Evolutionary conservation across 2,888 invertebrate species (phyloP), one percentile per base, ranked within the genome.

Genomic region (Litoditis marina): DNA sequence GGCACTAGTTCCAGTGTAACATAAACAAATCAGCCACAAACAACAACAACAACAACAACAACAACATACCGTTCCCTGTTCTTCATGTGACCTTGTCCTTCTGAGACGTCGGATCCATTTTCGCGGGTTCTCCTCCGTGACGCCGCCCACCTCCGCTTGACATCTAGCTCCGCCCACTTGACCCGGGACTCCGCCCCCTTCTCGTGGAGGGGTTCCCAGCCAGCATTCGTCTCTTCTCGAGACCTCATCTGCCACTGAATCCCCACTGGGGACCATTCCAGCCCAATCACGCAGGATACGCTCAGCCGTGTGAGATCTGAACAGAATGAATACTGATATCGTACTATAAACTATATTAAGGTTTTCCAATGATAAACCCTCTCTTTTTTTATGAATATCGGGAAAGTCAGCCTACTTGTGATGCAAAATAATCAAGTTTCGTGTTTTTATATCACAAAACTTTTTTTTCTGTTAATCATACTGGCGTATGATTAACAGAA

Each of bases 161-260:
- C 46, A 16, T n/a, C n/a, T n/a, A 13, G 25, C 34, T 8, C 19
- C 50, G 13, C 50, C 57, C 32, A 5, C 30, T 22, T 32, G 19
- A 34, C 32, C 4, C 6, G 2, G 22, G 3, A 19, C 4, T 34
- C 34, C 16, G 62, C 57, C 63, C 44, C 46, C 50, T 42, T 70
- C 65, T 56, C 70, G 66, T 1, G 73, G 70, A n/a, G 70, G 70
- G 16, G 70, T 70, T 25, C 69, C 74, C 31, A 68, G 56, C 63
- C 69, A 66, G 27, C 56, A 47, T 5, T 47, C 55, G 16, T 44
- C 53, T 25, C 31, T 51, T 52, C 61, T 67, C 25, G 65, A 67
- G 13, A 27, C 36, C 13, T 56, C 53, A 28, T 19, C 16, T 8
- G 31, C 42, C 8, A 32, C 30, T n/a, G n/a, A n/a, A n/a, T n/a